A percentile compares a stretch with the other conserved stretches of the same genome.
Evolutionary conservation across 2,113 vertebrate genomes (phyloP).

Genomic region (Paracanthobrama guichenoti): DNA sequence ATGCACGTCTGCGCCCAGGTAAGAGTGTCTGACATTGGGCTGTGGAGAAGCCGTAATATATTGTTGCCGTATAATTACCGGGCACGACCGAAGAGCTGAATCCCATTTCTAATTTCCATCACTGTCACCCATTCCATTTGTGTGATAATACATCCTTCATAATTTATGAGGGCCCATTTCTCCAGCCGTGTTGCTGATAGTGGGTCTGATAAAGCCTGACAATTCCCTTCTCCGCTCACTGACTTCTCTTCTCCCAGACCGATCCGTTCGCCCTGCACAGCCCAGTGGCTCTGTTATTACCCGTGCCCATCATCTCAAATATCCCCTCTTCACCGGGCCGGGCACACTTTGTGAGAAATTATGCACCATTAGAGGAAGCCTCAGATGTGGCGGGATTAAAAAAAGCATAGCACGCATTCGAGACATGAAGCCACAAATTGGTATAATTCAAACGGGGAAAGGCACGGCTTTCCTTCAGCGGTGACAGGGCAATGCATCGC

Average conservation of each 20-base stretch:
- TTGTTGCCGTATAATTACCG: constrained; percentile 52
- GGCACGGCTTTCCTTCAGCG: background rate
- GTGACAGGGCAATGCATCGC: constrained; percentile 37
- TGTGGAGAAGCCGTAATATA: constrained; percentile 47
- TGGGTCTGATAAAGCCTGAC: constrained; percentile 58
- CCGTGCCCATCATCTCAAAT: constrained; percentile 41
- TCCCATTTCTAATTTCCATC: constrained; percentile 59
- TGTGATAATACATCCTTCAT: constrained; percentile 66
- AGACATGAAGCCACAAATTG: constrained; percentile 57
- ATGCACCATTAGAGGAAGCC: constrained; percentile 49
- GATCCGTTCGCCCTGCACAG: background rate
- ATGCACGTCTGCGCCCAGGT: constrained; percentile 17
- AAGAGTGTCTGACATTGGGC: background rate
- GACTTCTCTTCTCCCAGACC: background rate
- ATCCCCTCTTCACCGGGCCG: background rate
- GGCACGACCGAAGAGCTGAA: constrained; percentile 34
- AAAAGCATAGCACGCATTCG: constrained; percentile 25
- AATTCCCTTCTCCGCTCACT: constrained; percentile 32
- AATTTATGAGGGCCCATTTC: constrained; percentile 66
- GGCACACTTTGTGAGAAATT: constrained; percentile 49
- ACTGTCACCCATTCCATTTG: constrained; percentile 60
- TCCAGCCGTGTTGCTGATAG: constrained; percentile 60
- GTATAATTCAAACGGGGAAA: constrained; percentile 48
- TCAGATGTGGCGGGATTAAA: constrained; percentile 57
- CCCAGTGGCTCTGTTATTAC: constrained; percentile 40